A percentile compares a stretch with the other conserved stretches of the same genome.
phyloP scores from a whole-genome alignment of 2,888 invertebrate genomes.

The Pemphredon lugubris region DNA sequence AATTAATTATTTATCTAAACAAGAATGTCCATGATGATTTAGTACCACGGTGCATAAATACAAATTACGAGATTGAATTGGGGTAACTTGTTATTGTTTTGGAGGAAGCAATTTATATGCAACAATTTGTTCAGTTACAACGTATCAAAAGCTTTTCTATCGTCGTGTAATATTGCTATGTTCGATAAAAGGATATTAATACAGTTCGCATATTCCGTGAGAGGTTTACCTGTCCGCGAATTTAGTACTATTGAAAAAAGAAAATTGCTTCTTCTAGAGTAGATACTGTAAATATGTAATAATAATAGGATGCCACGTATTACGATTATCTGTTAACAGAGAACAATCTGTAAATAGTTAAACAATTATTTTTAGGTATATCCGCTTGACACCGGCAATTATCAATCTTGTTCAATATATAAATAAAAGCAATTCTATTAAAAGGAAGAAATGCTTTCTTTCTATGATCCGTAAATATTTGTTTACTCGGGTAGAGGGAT shows the following conservation, averaged over 20 bases:
- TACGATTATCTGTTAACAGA: conserved; percentile 57
- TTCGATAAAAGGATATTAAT: conserved; percentile 5
- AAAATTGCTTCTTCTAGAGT: conserved; percentile 56
- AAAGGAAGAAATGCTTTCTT: conserved; percentile 39
- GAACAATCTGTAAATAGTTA: conserved; percentile 66
- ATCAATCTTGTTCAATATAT: conserved; percentile 58
- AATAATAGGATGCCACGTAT: conserved; percentile 51
- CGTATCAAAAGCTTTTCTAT: background rate
- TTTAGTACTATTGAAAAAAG: conserved; percentile 21
- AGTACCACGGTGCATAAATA: conserved; percentile 38
- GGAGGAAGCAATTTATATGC: conserved; percentile 49
- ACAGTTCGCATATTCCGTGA: background rate
- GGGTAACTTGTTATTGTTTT: conserved; percentile 45
- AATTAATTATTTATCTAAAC: conserved; percentile 51
- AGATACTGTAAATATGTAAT: conserved; percentile 65
- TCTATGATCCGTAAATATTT: conserved; percentile 4
- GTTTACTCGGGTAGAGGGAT: conserved; percentile 23
- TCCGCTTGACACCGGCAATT: conserved; percentile 58
- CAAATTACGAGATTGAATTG: conserved; percentile 24
- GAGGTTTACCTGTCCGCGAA: conserved; percentile 29
- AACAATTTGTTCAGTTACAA: conserved; percentile 2
- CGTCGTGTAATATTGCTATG: conserved; percentile 3
- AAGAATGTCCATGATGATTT: conserved; percentile 31
- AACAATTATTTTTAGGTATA: conserved; percentile 59
- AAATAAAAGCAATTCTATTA: conserved; percentile 61